These are phyloP conservation scores for Caenorhabditis sp. DNA, from an alignment of 2,888 invertebrate species.

Conservation along the genomic window DNA sequence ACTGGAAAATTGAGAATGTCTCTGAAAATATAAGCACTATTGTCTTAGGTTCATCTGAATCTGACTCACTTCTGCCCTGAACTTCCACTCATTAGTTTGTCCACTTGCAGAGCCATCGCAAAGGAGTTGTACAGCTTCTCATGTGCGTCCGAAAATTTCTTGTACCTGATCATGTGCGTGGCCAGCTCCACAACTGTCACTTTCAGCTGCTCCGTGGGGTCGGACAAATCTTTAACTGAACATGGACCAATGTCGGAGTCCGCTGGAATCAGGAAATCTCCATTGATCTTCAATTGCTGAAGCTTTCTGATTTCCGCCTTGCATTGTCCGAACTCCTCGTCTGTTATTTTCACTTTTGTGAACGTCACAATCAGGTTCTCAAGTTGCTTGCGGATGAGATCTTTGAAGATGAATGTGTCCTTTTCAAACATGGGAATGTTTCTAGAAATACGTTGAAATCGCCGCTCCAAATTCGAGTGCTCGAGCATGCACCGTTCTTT, in stretches of 20 bases:
- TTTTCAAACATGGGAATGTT: conserved; percentile 27
- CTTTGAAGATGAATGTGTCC: conserved; percentile 34
- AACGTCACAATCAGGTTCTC: conserved; percentile 40
- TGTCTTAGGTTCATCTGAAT: too few species aligned
- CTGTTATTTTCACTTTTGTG: too few species aligned
- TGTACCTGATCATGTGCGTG: conserved; percentile 63
- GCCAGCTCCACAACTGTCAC: conserved; percentile 62
- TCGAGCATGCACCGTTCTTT: conserved; percentile 6
- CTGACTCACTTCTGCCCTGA: conserved; percentile 5
- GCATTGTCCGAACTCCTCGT: too few species aligned
- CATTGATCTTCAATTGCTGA: conserved; percentile 14
- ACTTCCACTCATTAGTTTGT: conserved; percentile 27
- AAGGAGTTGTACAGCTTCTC: conserved; percentile 38
- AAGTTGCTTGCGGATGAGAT: conserved; percentile 5
- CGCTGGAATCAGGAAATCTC: too few species aligned
- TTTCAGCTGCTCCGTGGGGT: conserved; percentile 56
- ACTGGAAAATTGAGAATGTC: too few species aligned
- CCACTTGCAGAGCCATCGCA: conserved; percentile 30
- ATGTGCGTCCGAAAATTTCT: conserved; percentile 53
- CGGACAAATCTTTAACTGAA: conserved; percentile 23
- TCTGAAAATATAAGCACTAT: too few species aligned
- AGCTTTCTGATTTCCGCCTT: conserved; percentile 36
- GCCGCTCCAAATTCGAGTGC: conserved; percentile 2
- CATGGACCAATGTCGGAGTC: not conserved
- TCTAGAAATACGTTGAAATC: conserved; percentile 17